Conservation (phyloP, 1,140 invertebrate genomes). For the Acromyrmex heyeri region DNA sequence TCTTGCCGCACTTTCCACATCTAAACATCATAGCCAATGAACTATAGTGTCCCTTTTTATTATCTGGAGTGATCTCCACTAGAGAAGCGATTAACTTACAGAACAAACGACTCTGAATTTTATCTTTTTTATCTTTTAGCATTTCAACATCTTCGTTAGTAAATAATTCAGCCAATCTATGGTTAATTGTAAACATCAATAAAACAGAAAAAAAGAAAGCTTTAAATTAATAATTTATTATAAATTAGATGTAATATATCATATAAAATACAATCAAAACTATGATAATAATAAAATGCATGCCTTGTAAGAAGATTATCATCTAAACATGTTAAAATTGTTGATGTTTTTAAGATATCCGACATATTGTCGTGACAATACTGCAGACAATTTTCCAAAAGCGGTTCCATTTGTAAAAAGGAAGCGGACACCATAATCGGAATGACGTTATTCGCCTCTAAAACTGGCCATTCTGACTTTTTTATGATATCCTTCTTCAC, state of each 20-base stretch:
- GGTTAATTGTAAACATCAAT: conserved; percentile 72
- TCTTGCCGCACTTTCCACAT: conserved; percentile 89
- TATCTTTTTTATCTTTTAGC: conserved; percentile 93
- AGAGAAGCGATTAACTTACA: conserved; percentile 93
- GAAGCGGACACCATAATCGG: conserved; percentile 97
- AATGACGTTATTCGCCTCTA: conserved; percentile 95
- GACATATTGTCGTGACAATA: conserved; percentile 93
- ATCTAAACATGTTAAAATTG: conserved; percentile 93
- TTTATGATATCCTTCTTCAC: conserved; percentile 91
- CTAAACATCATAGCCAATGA: conserved; percentile 92
- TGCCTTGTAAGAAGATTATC: conserved; percentile 92
- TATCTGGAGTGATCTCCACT: conserved; percentile 90
- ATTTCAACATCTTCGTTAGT: conserved; percentile 93
- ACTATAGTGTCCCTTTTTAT: conserved; percentile 91
- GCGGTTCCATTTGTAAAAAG: conserved; percentile 97
- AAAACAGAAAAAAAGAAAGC: conserved; percentile 15
- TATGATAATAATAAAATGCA: conserved; percentile 15
- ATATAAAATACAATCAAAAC: not conserved
- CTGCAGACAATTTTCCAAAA: conserved; percentile 93
- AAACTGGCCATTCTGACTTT: conserved; percentile 90
- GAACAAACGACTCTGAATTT: conserved; percentile 93
- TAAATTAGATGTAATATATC: not conserved
- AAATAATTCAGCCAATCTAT: conserved; percentile 92
- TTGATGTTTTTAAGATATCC: conserved; percentile 92
- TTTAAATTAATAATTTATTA: conserved; percentile 47